A percentile compares a stretch with the other conserved stretches of the same genome.
Conservation (phyloP, 2,113 vertebrate species). For the Brachypteracias leptosomus region DNA sequence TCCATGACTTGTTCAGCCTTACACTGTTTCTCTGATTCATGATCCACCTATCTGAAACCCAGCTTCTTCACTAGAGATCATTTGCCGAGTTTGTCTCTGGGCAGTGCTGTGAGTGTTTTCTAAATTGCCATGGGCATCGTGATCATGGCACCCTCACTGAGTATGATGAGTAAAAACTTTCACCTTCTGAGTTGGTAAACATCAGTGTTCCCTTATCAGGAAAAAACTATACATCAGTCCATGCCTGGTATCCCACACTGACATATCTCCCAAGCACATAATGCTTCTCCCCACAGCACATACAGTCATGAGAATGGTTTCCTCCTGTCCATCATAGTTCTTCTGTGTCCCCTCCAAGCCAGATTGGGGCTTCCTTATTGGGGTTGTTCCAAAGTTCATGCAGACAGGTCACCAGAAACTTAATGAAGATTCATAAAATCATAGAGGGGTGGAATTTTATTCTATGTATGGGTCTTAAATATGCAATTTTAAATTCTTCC, state of each 20-base stretch:
- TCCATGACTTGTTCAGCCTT: not conserved
- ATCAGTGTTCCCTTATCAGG: not conserved
- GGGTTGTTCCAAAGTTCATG: not conserved
- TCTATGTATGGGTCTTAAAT: not conserved
- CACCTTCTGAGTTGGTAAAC: not conserved
- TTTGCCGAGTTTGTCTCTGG: not conserved
- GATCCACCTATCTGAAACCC: not conserved
- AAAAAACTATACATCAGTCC: not conserved
- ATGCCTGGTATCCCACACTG: not conserved
- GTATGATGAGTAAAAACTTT: not conserved
- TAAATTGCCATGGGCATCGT: not conserved
- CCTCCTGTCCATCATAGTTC: not conserved
- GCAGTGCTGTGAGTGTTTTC: not conserved
- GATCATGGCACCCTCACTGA: not conserved
- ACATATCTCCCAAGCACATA: not conserved
- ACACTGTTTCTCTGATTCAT: not conserved
- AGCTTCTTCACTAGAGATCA: not conserved
- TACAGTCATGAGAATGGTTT: not conserved
- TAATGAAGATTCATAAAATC: not conserved
- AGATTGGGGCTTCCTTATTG: not conserved
- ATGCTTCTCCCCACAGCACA: not conserved
- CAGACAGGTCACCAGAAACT: not conserved
- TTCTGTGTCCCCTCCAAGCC: not conserved
- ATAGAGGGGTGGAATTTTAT: not conserved
- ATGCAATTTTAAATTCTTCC: not conserved